Conservation (phyloP, 2,797 vertebrate species). For the Steatocranus sp. region DNA sequence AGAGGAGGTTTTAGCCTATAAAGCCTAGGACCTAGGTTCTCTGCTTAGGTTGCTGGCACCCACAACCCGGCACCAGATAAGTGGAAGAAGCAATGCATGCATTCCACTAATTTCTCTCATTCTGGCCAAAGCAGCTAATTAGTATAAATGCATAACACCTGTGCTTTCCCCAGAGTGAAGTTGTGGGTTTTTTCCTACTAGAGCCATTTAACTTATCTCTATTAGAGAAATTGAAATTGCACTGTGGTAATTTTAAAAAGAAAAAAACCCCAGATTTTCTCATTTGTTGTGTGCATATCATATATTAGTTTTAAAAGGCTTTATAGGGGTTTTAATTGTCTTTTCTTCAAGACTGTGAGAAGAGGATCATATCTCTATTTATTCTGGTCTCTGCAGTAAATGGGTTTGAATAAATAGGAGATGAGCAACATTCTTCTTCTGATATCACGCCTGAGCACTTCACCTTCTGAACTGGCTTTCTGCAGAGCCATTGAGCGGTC, state of each 20-base stretch:
- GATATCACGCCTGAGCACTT: background rate
- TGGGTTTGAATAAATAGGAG: background rate
- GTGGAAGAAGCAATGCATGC: background rate
- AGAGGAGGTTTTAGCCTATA: background rate
- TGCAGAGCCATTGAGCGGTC: background rate
- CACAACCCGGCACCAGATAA: background rate
- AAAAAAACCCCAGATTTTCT: background rate
- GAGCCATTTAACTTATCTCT: background rate
- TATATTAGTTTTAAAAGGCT: background rate
- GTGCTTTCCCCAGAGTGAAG: background rate
- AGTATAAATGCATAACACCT: background rate
- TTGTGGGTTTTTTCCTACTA: background rate
- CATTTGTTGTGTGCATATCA: background rate
- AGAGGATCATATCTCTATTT: background rate
- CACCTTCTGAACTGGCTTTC: background rate
- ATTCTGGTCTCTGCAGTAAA: background rate
- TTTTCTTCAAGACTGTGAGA: background rate
- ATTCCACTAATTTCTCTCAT: background rate
- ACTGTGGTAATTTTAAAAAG: background rate
- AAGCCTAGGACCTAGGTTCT: background rate
- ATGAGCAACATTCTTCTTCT: background rate
- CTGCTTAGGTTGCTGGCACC: background rate
- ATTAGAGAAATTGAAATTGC: background rate
- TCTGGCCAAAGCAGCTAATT: background rate
- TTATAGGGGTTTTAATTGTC: background rate